Evolutionary conservation across 2,797 vertebrate genomes (phyloP), one percentile per base, ranked within the genome.

Genomic region (Podarcis lilfordi): DNA sequence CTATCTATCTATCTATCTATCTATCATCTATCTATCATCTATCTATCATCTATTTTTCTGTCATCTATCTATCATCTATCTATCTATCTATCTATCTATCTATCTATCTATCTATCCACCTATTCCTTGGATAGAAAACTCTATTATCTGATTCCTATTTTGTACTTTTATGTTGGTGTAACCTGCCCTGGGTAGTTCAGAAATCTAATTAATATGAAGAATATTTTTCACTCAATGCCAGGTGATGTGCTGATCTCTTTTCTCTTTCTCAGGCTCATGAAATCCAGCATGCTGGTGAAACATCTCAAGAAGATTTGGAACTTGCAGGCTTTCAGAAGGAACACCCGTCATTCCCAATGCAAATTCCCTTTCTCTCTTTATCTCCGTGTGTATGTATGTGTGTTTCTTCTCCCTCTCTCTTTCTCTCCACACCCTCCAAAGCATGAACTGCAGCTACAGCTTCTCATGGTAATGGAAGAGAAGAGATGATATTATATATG

Each of bases 181-280:
- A 64, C 59, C 59, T 61, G 59, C 19, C 19, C 5, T 64, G 61
- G 61, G 61, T 55, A 15, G 50, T 55, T 55, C 50, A 55, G 50
- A 64, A 64, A 64, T 19, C 7, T 19, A 64, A 64, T 64, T 19
- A 23, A 23, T 64, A 64, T 19, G 4, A 61, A 61, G 29, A n/a
- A 71, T 71, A 8, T 29, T 29, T 71, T 32, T 71, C 69, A 71
- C 27, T 10, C 59, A 23, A 8, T 45, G 35, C 35, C 3, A 40
- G 3, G 21, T 68, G 7, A 59, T 89, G 82, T 93, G 91, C 91
- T 94, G 55, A 93, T 92, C 91, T 74, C 76, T 27, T 83, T 79
- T 89, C 43, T 76, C 66, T 59, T 72, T 82, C 32, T 43, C 15
- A 89, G 88, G 78, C 32, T 55, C 2, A 81, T 55, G n/a, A 50